Evolutionary conservation across 2,888 invertebrate genomes (phyloP).

Genomic region (Eupelmus urozonus): DNA sequence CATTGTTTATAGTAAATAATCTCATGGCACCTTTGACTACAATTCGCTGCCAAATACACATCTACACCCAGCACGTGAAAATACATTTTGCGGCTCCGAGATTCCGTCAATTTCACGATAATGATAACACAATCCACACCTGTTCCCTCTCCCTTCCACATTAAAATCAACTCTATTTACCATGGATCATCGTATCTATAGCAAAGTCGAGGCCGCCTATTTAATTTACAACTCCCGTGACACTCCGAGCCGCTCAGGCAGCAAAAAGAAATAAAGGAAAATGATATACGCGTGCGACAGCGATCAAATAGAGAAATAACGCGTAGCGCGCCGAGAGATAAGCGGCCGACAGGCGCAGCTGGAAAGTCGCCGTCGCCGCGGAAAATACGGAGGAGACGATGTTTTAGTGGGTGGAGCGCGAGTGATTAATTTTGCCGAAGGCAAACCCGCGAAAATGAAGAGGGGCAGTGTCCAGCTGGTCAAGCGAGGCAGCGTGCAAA

Average conservation of each 20-base stretch:
- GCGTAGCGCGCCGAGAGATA: conserved; percentile 19
- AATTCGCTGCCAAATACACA: no score
- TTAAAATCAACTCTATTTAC: not conserved
- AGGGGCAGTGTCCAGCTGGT: conserved; percentile 74
- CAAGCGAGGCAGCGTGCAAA: conserved; percentile 79
- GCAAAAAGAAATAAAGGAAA: not conserved
- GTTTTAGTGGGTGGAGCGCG: not conserved
- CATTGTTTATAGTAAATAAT: no score
- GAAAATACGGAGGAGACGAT: not conserved
- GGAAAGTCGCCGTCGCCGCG: no score
- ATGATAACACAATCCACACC: conserved; percentile 16
- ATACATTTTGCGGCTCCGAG: not conserved
- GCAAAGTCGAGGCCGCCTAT: conserved; percentile 44
- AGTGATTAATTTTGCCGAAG: not conserved
- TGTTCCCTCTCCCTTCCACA: no score
- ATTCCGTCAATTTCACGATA: conserved; percentile 10
- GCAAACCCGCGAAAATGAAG: conserved; percentile 66
- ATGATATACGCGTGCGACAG: conserved; percentile 10
- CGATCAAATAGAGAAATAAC: conserved; percentile 23
- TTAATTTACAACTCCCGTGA: conserved; percentile 24
- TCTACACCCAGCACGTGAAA: not conserved
- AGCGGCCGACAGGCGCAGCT: conserved; percentile 11
- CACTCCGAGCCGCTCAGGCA: not conserved
- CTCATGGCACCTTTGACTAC: no score
- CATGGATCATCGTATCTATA: conserved; percentile 11